Evolutionary conservation across 2,888 invertebrate species (phyloP), one percentile per base, ranked within the genome.

Genomic region (Mechanitis mazaeus): DNA sequence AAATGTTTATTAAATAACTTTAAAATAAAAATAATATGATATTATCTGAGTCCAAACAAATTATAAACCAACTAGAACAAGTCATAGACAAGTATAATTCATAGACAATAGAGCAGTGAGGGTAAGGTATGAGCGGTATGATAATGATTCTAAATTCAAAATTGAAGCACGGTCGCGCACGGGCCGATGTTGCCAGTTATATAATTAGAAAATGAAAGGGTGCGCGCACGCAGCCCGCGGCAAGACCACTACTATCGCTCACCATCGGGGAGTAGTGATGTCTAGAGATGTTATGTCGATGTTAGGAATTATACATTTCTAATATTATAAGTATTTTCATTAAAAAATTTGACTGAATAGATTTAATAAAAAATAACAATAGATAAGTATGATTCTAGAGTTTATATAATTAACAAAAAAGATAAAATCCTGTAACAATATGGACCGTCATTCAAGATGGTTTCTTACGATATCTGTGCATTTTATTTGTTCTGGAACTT

Each of bases 121-220:
- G 50, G 50, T 50, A n/a, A 31, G 50, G 31, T 50, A 50, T 50
- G 50, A 31, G 20, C 47, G 12, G 50, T 50, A 50, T 50, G 50
- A 74, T 79, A 75, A 79, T 77, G 78, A 80, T 84, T 82, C 84
- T 79, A 84, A 84, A 83, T 82, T 81, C 80, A 81, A 83, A 85
- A 82, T 79, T 83, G 80, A 76, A 84, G 83, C 81, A 84, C 78
- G 77, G 85, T 86, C 84, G 85, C 84, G 87, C 87, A 87, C 87
- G 87, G 85, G 87, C 83, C 85, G 77, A 84, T 80, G 83, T 85
- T 85, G 84, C 86, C 83, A 81, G 85, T 85, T 85, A 80, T 87
- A 87, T 87, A 88, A 87, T 88, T 87, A 87, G 87, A 88, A 87
- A 87, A 88, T 87, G 87, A 87, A 84, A 87, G 87, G 87, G 87